Evolutionary conservation across 2,888 invertebrate genomes (phyloP).

Genomic region (Chloroclystis v-ata): DNA sequence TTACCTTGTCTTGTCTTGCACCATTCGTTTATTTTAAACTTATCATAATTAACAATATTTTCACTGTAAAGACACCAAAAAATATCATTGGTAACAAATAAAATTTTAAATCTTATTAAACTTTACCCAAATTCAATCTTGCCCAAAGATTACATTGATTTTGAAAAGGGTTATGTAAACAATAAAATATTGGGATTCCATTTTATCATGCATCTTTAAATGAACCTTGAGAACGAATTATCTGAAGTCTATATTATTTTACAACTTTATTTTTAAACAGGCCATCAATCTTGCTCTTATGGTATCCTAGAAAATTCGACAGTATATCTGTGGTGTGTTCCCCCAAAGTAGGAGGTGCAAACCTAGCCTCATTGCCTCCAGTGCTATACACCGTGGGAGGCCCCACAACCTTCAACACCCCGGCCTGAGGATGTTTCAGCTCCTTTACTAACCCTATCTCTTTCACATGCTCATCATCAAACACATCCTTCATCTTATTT

Average conservation of each 20-base stretch:
- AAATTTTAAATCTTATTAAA: too few relatives aligned
- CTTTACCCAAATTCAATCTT: too few relatives aligned
- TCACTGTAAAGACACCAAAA: too few relatives aligned
- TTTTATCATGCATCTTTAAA: too few relatives aligned
- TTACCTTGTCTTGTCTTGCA: too few relatives aligned
- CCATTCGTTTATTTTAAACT: too few relatives aligned
- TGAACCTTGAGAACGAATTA: too few relatives aligned
- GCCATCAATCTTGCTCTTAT: constrained; percentile 76
- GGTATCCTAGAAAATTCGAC: constrained; percentile 80
- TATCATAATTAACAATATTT: too few relatives aligned
- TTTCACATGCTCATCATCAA: constrained; percentile 91
- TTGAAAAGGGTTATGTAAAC: too few relatives aligned
- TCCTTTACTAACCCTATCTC: constrained; percentile 85
- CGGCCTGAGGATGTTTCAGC: constrained; percentile 83
- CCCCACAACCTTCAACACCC: constrained; percentile 86
- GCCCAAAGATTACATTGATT: too few relatives aligned
- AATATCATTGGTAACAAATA: too few relatives aligned
- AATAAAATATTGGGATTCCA: too few relatives aligned
- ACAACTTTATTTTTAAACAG: constrained; percentile 68
- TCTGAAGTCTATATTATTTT: constrained; percentile 31
- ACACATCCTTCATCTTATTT: constrained; percentile 90
- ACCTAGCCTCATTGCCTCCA: constrained; percentile 82
- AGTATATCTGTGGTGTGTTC: constrained; percentile 91
- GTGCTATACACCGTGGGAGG: constrained; percentile 91
- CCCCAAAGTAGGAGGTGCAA: constrained; percentile 90